These are phyloP conservation scores for Leptinotarsa undecemlineata DNA, from an alignment of 1,140 invertebrate species.

Conservation along the genomic window DNA sequence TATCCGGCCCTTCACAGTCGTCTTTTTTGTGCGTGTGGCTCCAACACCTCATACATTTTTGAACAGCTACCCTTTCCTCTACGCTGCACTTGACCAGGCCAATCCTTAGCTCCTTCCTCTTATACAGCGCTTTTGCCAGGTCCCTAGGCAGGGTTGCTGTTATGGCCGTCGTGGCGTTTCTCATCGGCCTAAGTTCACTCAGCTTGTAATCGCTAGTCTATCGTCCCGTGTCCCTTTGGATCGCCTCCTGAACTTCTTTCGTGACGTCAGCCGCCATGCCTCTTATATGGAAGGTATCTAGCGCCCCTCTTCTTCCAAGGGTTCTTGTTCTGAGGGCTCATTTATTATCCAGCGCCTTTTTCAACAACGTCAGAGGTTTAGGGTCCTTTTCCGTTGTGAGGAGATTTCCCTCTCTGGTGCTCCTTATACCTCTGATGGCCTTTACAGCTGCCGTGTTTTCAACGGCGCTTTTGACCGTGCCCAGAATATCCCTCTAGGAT, in stretches of 20 bases:
- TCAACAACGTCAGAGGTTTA: neutral
- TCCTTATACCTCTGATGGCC: neutral
- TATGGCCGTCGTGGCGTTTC: neutral
- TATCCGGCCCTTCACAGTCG: slow-evolving; percentile 27
- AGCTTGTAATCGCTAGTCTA: no score
- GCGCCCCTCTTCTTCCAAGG: no score
- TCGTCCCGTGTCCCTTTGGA: no score
- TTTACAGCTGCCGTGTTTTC: neutral
- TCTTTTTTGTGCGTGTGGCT: slow-evolving; percentile 22
- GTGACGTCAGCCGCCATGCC: no score
- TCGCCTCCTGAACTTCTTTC: no score
- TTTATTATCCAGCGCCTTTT: neutral
- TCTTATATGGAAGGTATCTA: no score
- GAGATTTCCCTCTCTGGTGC: neutral
- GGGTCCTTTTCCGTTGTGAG: neutral
- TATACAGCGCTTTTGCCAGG: neutral
- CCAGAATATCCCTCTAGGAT: slow-evolving; percentile 7
- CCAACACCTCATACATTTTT: slow-evolving; percentile 38
- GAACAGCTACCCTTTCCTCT: slow-evolving; percentile 27
- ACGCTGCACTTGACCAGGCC: slow-evolving; percentile 26
- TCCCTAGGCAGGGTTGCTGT: slow-evolving; percentile 25
- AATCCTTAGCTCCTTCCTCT: slow-evolving; percentile 18
- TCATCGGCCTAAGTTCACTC: no score
- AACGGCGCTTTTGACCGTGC: neutral
- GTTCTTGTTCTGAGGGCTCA: no score